Percentiles rank a stretch among this genome's conserved stretches.
These are phyloP conservation scores for Coptodon rendalli DNA, from an alignment of 2,113 vertebrate species.

Conservation along the genomic window DNA sequence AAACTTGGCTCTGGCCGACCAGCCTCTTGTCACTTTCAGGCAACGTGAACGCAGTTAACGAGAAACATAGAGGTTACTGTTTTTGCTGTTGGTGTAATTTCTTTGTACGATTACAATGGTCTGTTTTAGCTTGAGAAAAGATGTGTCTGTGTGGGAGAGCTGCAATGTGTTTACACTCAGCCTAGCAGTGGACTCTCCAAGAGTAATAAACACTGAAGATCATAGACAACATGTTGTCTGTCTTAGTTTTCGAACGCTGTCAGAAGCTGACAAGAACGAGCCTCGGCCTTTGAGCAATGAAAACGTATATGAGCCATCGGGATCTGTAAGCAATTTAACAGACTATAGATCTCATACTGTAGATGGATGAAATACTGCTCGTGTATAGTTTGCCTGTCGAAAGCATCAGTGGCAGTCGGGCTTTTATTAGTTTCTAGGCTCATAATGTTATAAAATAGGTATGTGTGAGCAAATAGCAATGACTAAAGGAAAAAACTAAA, in stretches of 20 bases:
- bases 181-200: neutral
- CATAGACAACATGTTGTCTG: neutral
- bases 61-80: slow-evolving; percentile 30
- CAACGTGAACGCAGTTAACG: slow-evolving; percentile 3
- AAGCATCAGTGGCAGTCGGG: neutral
- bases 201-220: neutral
- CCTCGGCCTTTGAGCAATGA: neutral
- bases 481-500: neutral
- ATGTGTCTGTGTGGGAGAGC: neutral
- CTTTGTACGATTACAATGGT: neutral
- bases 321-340: neutral
- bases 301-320: neutral
- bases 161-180: neutral
- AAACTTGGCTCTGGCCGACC: neutral
- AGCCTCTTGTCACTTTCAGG: slow-evolving; percentile 39
- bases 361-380: neutral
- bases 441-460: neutral
- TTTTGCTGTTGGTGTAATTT: slow-evolving; percentile 1
- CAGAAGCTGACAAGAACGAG: neutral
- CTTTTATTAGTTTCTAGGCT: neutral
- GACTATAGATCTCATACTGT: neutral
- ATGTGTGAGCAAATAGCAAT: neutral
- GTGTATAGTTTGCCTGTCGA: neutral
- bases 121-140: neutral
- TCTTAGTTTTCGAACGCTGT: neutral